Evolutionary conservation across 2,113 vertebrate species (phyloP), one percentile per base, ranked within the genome.

Genomic region (Chaenocephalus aceratus): DNA sequence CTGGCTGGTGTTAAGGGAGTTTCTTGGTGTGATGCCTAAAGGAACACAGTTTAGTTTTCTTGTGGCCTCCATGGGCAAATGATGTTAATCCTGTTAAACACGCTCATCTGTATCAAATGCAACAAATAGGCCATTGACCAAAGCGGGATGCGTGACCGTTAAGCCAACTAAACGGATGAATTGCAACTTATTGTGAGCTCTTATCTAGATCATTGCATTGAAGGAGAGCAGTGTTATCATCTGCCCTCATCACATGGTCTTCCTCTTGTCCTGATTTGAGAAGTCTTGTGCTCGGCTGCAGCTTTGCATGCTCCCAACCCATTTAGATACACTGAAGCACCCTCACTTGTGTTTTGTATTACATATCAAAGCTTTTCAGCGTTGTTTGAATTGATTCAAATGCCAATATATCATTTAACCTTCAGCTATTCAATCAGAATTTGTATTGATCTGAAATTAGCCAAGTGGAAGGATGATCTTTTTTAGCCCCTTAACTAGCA

Each of bases 181-280:
- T 72, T 77, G 82, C 85, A 84, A 78, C 52, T 64, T 68, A 54
- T 59, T 83, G 77, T 86, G 34, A 71, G 78, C 59, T 62, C 59
- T 83, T 90, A 83, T 90, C 72, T 88, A 77, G 83, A 86, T 86
- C 56, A 71, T 84, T 84, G 77, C 56, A 64, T 75, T 68, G 74
- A 80, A 83, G 57, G 67, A 76, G 80, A 84, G 71, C 75, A 69
- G 74, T 75, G 83, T 87, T 85, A 82, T 91, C 80, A 81, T 86
- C 80, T 80, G 72, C 71, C 76, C 36, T 67, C 56, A 84, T 91
- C 88, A 91, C 85, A 89, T 86, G 83, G 80, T 44, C 48, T 75
- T 74, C 58, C 71, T 80, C 65, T 78, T 86, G 83, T 83, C 77
- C 85, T 78, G 77, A 84, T 89, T 90, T 65, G 34, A 80, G 82